These are phyloP conservation scores for Drosophila nigricruria DNA, from an alignment of 2,888 invertebrate genomes.

Conservation along the genomic window DNA sequence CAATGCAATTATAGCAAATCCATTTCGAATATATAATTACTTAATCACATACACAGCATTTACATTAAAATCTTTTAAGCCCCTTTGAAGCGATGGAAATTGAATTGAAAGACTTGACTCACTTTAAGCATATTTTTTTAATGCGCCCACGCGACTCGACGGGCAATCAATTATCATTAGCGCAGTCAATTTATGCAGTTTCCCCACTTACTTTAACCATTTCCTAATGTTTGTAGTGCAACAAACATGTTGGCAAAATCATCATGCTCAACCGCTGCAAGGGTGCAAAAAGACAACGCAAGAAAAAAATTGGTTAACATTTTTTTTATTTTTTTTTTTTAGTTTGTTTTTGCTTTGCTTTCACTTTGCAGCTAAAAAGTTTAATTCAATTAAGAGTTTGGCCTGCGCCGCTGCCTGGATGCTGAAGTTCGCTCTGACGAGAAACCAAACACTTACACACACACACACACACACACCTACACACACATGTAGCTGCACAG, in stretches of 20 bases:
- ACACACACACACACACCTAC: conserved; percentile 8
- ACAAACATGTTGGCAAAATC: conserved; percentile 13
- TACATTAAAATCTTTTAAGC: neutral
- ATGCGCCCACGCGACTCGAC: neutral
- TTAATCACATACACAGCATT: neutral
- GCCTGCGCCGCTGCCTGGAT: conserved; percentile 44
- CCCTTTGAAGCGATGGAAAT: neutral
- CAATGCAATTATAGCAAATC: no score
- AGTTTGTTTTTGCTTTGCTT: conserved; percentile 19
- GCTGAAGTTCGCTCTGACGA: conserved; percentile 40
- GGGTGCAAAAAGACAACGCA: conserved; percentile 14
- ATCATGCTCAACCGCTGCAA: conserved; percentile 22
- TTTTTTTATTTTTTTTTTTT: conserved; percentile 44
- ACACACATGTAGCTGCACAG: conserved; percentile 1
- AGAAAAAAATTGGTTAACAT: conserved; percentile 31
- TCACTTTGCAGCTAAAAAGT: conserved; percentile 60
- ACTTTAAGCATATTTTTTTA: neutral
- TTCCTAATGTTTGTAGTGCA: neutral
- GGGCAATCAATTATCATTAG: conserved; percentile 8
- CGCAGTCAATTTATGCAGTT: neutral
- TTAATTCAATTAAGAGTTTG: conserved; percentile 72
- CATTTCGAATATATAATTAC: neutral
- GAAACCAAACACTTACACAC: conserved; percentile 43
- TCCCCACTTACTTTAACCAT: neutral
- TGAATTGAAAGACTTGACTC: neutral